phyloP scores from a whole-genome alignment of 1,140 invertebrate genomes.

The Drosophila willistoni region DNA sequence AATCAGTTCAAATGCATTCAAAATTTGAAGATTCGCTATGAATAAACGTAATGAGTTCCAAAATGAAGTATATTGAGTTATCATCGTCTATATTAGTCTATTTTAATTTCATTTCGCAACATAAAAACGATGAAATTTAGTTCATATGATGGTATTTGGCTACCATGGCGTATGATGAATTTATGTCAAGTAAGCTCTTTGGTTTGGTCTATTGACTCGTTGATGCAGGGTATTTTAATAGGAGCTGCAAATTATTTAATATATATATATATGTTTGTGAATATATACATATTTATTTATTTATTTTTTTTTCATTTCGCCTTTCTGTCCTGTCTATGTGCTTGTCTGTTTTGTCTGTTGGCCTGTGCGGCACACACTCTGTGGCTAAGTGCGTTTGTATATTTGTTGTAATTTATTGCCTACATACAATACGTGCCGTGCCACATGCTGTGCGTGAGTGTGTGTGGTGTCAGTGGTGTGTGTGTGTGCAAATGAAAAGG shows the following conservation, averaged over 20 bases:
- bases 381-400: slow-evolving; percentile 13
- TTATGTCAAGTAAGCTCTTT: too few species aligned
- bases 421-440: slow-evolving; percentile 7
- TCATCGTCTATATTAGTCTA: too few species aligned
- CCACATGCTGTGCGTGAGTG: slow-evolving; percentile 1
- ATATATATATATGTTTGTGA: slow-evolving; percentile 5
- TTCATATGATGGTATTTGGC: too few species aligned
- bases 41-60: background rate
- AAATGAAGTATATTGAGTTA: too few species aligned
- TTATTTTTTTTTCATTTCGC: background rate
- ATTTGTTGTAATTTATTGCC: slow-evolving; percentile 11
- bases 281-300: background rate
- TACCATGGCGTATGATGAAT: too few species aligned
- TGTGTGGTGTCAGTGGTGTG: background rate
- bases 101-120: too few species aligned
- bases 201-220: too few species aligned
- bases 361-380: background rate
- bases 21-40: background rate
- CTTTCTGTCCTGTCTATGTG: background rate
- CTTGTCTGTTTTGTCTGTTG: background rate
- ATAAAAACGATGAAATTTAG: too few species aligned
- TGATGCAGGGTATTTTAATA: background rate
- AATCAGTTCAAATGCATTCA: background rate
- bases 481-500: slow-evolving; percentile 9
- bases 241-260: slow-evolving; percentile 11